These are phyloP conservation scores for Balearica regulorum DNA, from an alignment of 2,797 vertebrate species.

Conservation along the genomic window DNA sequence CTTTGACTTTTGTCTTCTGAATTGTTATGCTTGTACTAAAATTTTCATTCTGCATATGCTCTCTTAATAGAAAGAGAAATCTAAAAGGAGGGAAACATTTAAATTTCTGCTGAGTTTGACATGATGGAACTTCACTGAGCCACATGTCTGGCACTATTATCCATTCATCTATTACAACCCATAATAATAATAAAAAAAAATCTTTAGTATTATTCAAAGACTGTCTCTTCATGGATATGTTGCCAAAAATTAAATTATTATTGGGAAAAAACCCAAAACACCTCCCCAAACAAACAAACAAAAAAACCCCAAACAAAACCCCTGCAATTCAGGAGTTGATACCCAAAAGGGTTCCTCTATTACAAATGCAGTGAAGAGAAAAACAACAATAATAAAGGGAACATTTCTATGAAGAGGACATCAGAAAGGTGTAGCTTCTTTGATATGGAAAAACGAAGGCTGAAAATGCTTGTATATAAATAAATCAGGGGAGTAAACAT, in stretches of 20 bases:
- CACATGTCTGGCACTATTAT: background rate
- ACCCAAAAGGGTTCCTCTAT: background rate
- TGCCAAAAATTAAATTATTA: background rate
- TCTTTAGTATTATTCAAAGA: background rate
- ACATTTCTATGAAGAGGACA: background rate
- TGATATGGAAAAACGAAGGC: background rate
- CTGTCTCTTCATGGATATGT: background rate
- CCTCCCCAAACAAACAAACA: too few species aligned
- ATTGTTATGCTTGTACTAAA: background rate
- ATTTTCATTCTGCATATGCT: background rate
- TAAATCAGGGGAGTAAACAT: background rate
- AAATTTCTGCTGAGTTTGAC: background rate
- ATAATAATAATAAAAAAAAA: background rate
- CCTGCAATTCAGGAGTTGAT: background rate
- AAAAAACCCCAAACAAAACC: background rate
- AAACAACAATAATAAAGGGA: background rate
- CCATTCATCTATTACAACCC: background rate
- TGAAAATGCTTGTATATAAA: background rate
- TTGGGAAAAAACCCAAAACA: background rate
- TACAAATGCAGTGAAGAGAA: background rate
- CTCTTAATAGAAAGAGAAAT: background rate
- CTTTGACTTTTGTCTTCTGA: too few species aligned
- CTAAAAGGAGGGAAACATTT: background rate
- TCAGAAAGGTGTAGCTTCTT: background rate
- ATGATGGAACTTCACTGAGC: background rate